A percentile compares a stretch with the other conserved stretches of the same genome.
Conservation (phyloP, 2,888 invertebrate species). For the Drosophila helvetica region DNA sequence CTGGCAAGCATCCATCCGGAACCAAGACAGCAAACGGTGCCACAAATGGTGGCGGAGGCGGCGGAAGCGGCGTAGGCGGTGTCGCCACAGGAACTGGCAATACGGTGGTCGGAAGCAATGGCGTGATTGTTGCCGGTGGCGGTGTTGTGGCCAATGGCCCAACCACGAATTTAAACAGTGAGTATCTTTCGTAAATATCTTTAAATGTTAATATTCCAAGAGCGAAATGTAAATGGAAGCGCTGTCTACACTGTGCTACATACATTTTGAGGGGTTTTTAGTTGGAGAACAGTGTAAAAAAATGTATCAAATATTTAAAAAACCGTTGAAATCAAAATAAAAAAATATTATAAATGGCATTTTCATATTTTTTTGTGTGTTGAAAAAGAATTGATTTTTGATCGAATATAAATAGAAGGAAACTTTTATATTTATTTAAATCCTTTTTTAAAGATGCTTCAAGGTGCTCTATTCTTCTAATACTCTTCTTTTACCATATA, state of each 20-base stretch:
- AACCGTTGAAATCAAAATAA: too few species aligned
- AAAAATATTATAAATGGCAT: too few species aligned
- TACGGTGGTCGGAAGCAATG: constrained; percentile 71
- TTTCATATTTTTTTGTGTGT: too few species aligned
- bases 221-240: background rate
- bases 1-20: constrained; percentile 54
- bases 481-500: too few species aligned
- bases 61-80: constrained; percentile 39
- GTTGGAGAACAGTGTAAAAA: background rate
- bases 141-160: constrained; percentile 75
- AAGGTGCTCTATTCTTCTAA: too few species aligned
- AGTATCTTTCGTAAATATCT: constrained; percentile 52
- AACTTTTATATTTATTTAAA: too few species aligned
- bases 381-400: too few species aligned
- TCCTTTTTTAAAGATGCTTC: too few species aligned
- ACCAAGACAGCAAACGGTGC: constrained; percentile 48
- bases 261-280: background rate
- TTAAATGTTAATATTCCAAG: background rate
- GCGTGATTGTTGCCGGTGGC: constrained; percentile 79
- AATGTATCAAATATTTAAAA: too few species aligned
- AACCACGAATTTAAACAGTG: constrained; percentile 81
- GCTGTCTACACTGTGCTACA: background rate
- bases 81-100: constrained; percentile 58
- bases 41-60: constrained; percentile 37
- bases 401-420: too few species aligned